phyloP scores from a whole-genome alignment of 64 coral and sea anemone species.

The Dendronephthya gigantea region DNA sequence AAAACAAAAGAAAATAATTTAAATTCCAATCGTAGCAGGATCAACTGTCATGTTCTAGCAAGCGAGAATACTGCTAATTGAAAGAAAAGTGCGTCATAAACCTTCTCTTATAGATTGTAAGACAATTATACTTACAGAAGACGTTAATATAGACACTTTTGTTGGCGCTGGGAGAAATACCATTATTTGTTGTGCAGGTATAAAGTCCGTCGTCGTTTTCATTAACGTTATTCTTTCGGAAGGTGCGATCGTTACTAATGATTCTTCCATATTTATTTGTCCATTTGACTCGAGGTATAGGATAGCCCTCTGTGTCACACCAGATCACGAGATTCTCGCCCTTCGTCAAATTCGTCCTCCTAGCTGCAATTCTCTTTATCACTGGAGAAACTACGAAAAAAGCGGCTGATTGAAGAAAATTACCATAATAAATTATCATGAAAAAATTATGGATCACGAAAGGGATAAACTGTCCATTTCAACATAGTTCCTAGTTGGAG shows the following conservation, averaged over 20 bases:
- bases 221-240: not conserved
- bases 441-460: too few relatives aligned
- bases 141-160: not conserved
- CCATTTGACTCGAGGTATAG: not conserved
- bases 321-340: not conserved
- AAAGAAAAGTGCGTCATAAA: too few relatives aligned
- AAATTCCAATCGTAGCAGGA: too few relatives aligned
- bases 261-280: not conserved
- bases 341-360: not conserved
- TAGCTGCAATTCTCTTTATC: not conserved
- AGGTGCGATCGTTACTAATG: not conserved
- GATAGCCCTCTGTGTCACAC: not conserved
- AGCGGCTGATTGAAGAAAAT: too few relatives aligned
- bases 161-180: not conserved
- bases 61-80: too few relatives aligned
- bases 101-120: too few relatives aligned
- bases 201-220: not conserved
- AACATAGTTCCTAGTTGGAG: too few relatives aligned
- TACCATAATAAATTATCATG: too few relatives aligned
- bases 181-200: not conserved
- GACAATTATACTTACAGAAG: slow-evolving; percentile 1
- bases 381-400: not conserved
- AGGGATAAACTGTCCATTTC: too few relatives aligned
- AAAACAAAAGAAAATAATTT: too few relatives aligned
- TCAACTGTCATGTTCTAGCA: too few relatives aligned